Conservation (phyloP, 2,888 invertebrate species). For the Tetragonisca angustula region DNA sequence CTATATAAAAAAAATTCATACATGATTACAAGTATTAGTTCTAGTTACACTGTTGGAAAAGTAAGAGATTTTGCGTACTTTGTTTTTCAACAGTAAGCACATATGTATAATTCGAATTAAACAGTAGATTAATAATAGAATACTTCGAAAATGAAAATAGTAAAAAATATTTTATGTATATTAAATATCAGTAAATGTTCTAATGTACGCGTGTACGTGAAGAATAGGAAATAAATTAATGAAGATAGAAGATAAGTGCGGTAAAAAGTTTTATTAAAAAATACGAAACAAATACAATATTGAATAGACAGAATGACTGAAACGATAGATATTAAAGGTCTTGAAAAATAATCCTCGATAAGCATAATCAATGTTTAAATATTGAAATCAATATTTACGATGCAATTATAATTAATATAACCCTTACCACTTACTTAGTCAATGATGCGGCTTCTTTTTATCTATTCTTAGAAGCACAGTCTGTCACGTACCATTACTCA, state of each 20-base stretch:
- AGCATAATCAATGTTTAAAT: constrained; percentile 31
- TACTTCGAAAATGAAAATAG: not conserved
- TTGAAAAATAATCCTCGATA: constrained; percentile 32
- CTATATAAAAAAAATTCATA: not conserved
- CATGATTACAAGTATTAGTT: not conserved
- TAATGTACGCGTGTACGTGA: not conserved
- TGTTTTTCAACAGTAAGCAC: not conserved
- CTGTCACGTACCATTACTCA: not conserved
- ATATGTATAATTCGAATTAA: not conserved
- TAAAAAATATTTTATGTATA: not conserved
- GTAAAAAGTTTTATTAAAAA: not conserved
- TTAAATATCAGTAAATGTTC: not conserved
- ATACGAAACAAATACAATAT: not conserved
- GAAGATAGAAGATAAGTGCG: not conserved
- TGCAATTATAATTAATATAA: constrained; percentile 44
- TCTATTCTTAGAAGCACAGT: constrained; percentile 25
- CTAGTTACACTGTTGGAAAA: not conserved
- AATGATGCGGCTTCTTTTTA: constrained; percentile 30
- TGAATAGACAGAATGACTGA: not conserved
- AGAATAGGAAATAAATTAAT: not conserved
- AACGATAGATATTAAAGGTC: constrained; percentile 1
- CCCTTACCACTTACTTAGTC: not conserved
- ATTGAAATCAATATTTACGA: constrained; percentile 42
- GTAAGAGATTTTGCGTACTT: not conserved
- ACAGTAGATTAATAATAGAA: not conserved